phyloP scores from a whole-genome alignment of 1,140 invertebrate genomes.

The Drosophila malerkotliana region DNA sequence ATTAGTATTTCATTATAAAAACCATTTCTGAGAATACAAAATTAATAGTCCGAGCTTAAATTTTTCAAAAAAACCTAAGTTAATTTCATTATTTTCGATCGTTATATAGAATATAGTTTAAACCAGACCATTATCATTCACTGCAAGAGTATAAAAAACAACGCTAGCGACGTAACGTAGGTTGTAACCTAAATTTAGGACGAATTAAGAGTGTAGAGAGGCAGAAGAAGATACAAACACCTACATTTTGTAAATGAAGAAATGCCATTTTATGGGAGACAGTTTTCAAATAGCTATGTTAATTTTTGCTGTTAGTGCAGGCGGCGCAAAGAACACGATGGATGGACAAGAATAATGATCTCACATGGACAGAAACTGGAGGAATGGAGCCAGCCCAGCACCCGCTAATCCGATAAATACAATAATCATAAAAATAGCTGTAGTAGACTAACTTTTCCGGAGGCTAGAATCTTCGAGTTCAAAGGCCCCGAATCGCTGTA shows the following conservation, averaged over 20 bases:
- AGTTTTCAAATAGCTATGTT: slow-evolving; percentile 31
- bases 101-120: too few species aligned
- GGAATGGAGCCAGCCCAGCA: slow-evolving; percentile 43
- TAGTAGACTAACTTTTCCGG: slow-evolving; percentile 51
- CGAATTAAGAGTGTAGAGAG: slow-evolving; percentile 46
- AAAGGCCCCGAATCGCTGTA: slow-evolving; percentile 62
- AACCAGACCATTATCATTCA: too few species aligned
- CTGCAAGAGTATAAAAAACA: neutral
- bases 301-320: slow-evolving; percentile 48
- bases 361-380: slow-evolving; percentile 45
- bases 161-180: slow-evolving; percentile 49
- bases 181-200: slow-evolving; percentile 71
- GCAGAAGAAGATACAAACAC: slow-evolving; percentile 7
- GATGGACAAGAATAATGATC: slow-evolving; percentile 57
- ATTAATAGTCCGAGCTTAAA: too few species aligned
- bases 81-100: too few species aligned
- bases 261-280: slow-evolving; percentile 38
- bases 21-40: too few species aligned
- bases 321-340: slow-evolving; percentile 42
- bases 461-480: slow-evolving; percentile 14
- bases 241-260: slow-evolving; percentile 35
- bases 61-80: too few species aligned
- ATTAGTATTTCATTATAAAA: too few species aligned
- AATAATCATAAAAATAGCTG: slow-evolving; percentile 45
- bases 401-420: slow-evolving; percentile 45